Evolutionary conservation across 2,797 vertebrate genomes (phyloP).

Genomic region (Lagodon rhomboides): DNA sequence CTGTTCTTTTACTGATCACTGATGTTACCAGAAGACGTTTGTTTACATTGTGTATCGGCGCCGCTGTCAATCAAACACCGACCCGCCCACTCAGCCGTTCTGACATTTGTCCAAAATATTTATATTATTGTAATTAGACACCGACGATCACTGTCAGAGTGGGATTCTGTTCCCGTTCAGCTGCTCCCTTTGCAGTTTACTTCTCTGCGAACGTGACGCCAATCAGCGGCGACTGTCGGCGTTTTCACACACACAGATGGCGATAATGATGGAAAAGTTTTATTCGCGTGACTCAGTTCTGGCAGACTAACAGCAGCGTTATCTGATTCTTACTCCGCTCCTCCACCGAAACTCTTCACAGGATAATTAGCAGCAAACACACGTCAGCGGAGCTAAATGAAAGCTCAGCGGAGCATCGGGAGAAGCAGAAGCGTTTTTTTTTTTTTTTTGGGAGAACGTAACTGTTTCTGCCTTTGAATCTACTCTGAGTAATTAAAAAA

Average conservation of each 20-base stretch:
- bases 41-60: too few species aligned
- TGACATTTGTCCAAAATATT: background rate
- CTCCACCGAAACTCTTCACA: background rate
- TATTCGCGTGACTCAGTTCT: background rate
- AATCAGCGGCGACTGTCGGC: background rate
- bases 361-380: background rate
- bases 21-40: too few species aligned
- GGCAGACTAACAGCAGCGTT: background rate
- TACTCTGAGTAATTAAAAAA: slow-evolving; percentile 21
- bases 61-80: background rate
- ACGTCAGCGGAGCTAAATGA: background rate
- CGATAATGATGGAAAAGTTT: background rate
- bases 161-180: background rate
- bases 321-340: background rate
- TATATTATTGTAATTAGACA: background rate
- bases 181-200: background rate
- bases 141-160: background rate
- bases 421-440: background rate
- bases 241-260: background rate
- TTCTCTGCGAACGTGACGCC: background rate
- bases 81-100: background rate
- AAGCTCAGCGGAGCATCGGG: background rate
- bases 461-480: slow-evolving; percentile 6
- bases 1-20: too few species aligned
- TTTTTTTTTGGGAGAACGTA: background rate